Evolutionary conservation across 92 coral and sea anemone genomes (phyloP).

Genomic region (Bergia puertoricense): DNA sequence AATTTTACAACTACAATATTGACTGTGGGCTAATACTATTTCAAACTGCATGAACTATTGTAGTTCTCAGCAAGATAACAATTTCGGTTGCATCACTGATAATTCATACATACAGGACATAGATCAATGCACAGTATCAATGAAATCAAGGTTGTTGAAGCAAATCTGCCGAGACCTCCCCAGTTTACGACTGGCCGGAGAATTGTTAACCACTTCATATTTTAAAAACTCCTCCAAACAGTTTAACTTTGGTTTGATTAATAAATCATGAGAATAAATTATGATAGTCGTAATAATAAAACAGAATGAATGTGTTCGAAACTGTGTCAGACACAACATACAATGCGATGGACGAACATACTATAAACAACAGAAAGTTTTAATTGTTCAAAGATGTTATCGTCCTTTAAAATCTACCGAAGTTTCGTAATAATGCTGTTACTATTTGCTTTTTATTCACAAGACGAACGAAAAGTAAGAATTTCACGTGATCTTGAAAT

Average conservation of each 20-base stretch:
- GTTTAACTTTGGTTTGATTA: not conserved
- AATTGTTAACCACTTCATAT: not conserved
- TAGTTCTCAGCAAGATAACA: too few relatives aligned
- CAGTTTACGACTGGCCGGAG: not conserved
- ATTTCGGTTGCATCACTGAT: too few relatives aligned
- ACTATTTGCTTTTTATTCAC: not conserved
- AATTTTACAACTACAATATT: too few relatives aligned
- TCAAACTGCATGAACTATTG: too few relatives aligned
- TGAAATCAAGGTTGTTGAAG: too few relatives aligned
- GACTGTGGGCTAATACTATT: too few relatives aligned
- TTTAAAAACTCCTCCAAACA: not conserved
- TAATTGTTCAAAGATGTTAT: conserved; percentile 6
- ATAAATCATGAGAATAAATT: not conserved
- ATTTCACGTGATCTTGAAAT: not conserved
- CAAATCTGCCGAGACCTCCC: too few relatives aligned
- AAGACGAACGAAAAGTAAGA: not conserved
- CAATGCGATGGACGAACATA: not conserved
- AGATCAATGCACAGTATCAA: not conserved
- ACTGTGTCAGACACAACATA: not conserved
- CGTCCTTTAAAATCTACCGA: not conserved
- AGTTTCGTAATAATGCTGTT: not conserved
- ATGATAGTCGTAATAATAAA: not conserved
- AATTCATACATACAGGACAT: not conserved
- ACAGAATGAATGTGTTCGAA: not conserved
- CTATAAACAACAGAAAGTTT: not conserved